Evolutionary conservation across 2,113 vertebrate genomes (phyloP), one percentile per base, ranked within the genome.

Genomic region (Fulmarus glacialis): DNA sequence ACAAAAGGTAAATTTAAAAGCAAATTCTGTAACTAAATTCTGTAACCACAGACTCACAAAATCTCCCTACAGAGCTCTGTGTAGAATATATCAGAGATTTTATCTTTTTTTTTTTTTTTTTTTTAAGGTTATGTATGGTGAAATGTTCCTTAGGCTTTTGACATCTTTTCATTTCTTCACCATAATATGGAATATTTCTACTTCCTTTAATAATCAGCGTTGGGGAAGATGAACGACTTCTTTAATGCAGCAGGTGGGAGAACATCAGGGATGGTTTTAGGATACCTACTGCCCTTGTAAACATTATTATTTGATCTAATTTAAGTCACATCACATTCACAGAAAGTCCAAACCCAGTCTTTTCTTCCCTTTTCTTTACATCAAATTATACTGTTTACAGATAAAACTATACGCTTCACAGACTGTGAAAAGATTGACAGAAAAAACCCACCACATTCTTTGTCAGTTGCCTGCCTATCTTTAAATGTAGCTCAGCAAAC

Each of bases 211-310:
- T 81, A 94, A 67, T 78, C 47, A 89, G 21, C 52, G 82, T 87
- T 75, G 11, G 27, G 47, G 19, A 81, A 40, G 55, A 96, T 92
- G 47, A 95, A 93, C 95, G 40, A 8, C 30, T 87, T 21, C 52
- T 78, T 81, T 92, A 93, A 74, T 47, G 32, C 20, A 92, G 63
- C 91, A 95, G 77, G 95, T 92, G 77, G 68, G 30, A 94, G 34
- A 75, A 95, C 60, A 87, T 74, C 64, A 92, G 68, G 68, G 60
- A 43, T 81, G 30, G 38, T 34, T 94, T 96, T 71, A 87, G 55
- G 15, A 78, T 67, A 67, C 56, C 47, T 94, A 79, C 34, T 91
- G 73, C 43, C 30, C 85, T 79, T 87, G 64, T 94, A 95, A 94
- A 89, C 32, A 82, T 56, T 71, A 77, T 70, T 90, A 48, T 75